These are phyloP conservation scores for Thunnus maccoyii DNA, from an alignment of 2,113 vertebrate species.

Conservation along the genomic window DNA sequence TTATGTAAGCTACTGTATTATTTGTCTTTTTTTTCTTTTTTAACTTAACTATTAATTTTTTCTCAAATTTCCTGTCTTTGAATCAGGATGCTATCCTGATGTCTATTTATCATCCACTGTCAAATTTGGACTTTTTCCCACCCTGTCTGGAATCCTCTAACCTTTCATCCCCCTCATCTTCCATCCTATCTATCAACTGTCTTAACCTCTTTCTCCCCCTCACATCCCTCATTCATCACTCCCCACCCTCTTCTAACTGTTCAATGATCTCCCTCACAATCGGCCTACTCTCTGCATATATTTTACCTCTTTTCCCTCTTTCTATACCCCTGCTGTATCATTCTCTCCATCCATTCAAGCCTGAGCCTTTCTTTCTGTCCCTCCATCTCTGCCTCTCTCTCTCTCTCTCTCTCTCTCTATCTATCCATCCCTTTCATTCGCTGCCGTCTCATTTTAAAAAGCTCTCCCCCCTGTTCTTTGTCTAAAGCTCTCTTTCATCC, in stretches of 20 bases:
- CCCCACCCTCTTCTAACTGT: slow-evolving; percentile 20
- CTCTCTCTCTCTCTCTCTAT: slow-evolving; percentile 31
- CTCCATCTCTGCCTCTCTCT: slow-evolving; percentile 29
- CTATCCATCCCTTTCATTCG: slow-evolving; percentile 69
- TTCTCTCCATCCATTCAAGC: slow-evolving; percentile 53
- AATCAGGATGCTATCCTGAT: background rate
- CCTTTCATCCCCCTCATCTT: slow-evolving; percentile 24
- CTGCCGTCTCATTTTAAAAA: slow-evolving; percentile 62
- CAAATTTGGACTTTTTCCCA: slow-evolving; percentile 11
- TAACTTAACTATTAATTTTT: background rate
- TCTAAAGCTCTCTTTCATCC: slow-evolving; percentile 82
- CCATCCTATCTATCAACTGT: slow-evolving; percentile 19
- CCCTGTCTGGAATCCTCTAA: slow-evolving; percentile 17
- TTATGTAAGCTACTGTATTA: too few species aligned
- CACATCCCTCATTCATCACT: slow-evolving; percentile 41
- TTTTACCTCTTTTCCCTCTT: slow-evolving; percentile 20
- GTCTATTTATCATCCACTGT: slow-evolving; percentile 14
- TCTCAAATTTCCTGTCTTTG: background rate
- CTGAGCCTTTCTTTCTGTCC: slow-evolving; percentile 49
- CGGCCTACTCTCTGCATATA: slow-evolving; percentile 40
- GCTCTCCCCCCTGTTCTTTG: slow-evolving; percentile 70
- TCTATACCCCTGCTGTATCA: slow-evolving; percentile 46
- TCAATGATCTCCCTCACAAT: slow-evolving; percentile 46
- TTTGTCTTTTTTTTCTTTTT: too few species aligned
- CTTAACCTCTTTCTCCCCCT: slow-evolving; percentile 24